Conservation (phyloP, 2,888 invertebrate genomes). For the Imbricaverruca yamaguchii region DNA sequence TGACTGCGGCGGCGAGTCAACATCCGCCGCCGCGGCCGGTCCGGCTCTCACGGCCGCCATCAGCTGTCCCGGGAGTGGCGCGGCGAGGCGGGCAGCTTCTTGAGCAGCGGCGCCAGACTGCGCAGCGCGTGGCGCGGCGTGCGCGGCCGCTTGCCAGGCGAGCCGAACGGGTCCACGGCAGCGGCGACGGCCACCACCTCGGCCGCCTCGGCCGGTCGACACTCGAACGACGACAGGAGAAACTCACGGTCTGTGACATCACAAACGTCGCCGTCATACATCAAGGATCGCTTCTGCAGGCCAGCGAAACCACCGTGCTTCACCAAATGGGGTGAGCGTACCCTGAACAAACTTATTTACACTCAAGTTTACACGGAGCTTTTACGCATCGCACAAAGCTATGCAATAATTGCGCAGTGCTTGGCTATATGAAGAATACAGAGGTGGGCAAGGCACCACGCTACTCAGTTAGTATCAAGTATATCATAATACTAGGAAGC, state of each 20-base stretch:
- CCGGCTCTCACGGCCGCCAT: background rate
- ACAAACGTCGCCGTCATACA: too few relatives aligned
- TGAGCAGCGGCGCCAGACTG: background rate
- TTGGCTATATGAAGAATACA: too few relatives aligned
- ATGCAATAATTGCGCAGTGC: too few relatives aligned
- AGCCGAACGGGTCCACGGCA: background rate
- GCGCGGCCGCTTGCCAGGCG: slow-evolving; percentile 11
- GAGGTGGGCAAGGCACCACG: too few relatives aligned
- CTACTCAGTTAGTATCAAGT: too few relatives aligned
- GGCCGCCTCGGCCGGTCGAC: background rate
- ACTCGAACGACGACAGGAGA: slow-evolving; percentile 3
- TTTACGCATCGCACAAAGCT: too few relatives aligned
- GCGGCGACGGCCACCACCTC: background rate
- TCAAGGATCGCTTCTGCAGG: too few relatives aligned
- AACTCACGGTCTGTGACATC: background rate
- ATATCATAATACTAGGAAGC: too few relatives aligned
- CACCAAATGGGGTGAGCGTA: too few relatives aligned
- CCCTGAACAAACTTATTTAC: too few relatives aligned
- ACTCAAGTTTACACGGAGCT: too few relatives aligned
- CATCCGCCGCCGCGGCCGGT: background rate
- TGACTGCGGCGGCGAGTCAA: background rate
- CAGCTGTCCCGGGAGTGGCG: slow-evolving; percentile 2
- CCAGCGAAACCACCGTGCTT: too few relatives aligned
- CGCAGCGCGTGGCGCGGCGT: slow-evolving; percentile 16
- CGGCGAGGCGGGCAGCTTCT: slow-evolving; percentile 16